phyloP scores from a whole-genome alignment of 2,888 invertebrate genomes.

The Lydus trimaculatus region DNA sequence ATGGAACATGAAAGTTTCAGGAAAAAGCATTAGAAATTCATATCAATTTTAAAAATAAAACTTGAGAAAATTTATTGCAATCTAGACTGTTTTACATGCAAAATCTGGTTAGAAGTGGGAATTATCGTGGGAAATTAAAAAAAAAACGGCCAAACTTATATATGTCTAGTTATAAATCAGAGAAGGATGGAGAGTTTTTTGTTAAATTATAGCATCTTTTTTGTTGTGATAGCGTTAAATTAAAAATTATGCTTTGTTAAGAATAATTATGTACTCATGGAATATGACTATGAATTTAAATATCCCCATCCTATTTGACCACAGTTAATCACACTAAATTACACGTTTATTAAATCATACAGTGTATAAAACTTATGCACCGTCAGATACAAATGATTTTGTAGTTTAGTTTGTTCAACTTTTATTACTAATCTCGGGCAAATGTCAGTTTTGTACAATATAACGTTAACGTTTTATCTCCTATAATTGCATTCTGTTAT shows the following conservation, averaged over 20 bases:
- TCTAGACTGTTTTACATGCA: constrained; percentile 4
- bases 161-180: constrained; percentile 3
- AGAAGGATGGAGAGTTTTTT: background rate
- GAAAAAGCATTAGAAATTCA: background rate
- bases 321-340: background rate
- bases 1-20: background rate
- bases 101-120: background rate
- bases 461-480: background rate
- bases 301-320: background rate
- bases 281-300: background rate
- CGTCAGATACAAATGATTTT: background rate
- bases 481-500: background rate
- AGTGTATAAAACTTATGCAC: background rate
- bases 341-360: background rate
- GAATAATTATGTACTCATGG: background rate
- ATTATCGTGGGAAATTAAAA: constrained; percentile 6
- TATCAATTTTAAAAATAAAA: background rate
- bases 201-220: background rate
- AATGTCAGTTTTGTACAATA: background rate
- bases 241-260: background rate
- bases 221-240: background rate
- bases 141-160: constrained; percentile 2
- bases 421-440: background rate
- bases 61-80: background rate
- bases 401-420: background rate